Evolutionary conservation across 1,140 invertebrate species (phyloP), one percentile per base, ranked within the genome.

Genomic region (Drosophila ficusphila): DNA sequence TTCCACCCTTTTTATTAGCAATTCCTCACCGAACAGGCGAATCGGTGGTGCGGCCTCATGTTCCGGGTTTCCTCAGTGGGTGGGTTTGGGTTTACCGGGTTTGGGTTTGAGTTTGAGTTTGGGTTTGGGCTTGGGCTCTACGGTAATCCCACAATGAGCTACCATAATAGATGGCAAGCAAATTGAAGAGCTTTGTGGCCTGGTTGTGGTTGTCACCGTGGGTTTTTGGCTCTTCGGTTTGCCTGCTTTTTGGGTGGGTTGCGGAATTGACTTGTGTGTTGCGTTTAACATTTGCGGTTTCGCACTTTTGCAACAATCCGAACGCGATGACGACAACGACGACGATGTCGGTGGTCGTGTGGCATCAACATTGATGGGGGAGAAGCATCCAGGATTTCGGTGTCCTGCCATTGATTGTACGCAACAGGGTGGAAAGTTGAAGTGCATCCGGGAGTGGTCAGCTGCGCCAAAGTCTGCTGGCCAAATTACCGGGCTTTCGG

Each of bases 351-450:
- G 2, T 4, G 39, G 62, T 62, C 70, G 52, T 72, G 60, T 47
- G 61, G 44, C 67, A 34, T 61, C 47, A 19, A n/a, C 47, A 31
- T 33, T 7, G 18, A 12, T 29, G 34, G 27, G 58, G 21, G 18
- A 64, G 44, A 39, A 21, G 8, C 44, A 16, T 16, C 44, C 11
- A 14, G 42, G 27, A 14, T 39, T 51, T 34, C 42, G 21, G 58
- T 48, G 69, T 49, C 54, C 72, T 52, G 57, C 34, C 61, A 56
- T 60, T 67, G 61, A 76, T 79, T 78, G 65, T 86, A 86, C 86
- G 86, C 86, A 90, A 88, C 78, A 90, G 86, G 86, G 86, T 90
- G 86, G 86, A 90, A 90, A 86, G 86, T 90, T 90, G 86, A 90
- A 90, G 86, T 89, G 86, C 85, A 89, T 89, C 79, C 79, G 85